These are phyloP conservation scores for Drosophila flavopinicola DNA, from an alignment of 2,888 invertebrate genomes.

Conservation along the genomic window DNA sequence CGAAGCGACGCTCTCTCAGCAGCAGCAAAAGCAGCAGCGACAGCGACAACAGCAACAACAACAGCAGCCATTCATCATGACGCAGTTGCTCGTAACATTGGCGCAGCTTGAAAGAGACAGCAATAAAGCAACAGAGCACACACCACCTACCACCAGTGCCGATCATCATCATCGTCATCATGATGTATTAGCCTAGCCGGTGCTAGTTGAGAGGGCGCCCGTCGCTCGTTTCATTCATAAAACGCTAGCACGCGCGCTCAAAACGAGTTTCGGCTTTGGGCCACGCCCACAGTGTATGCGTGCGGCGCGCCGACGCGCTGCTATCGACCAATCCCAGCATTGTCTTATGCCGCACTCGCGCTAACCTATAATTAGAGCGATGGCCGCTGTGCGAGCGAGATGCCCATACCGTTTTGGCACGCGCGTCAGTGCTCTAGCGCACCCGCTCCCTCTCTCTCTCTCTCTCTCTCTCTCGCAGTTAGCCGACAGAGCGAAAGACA, in stretches of 20 bases:
- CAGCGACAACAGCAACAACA: slow-evolving; percentile 27
- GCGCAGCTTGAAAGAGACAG: slow-evolving; percentile 54
- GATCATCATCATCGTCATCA: slow-evolving; percentile 26
- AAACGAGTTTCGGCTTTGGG: slow-evolving; percentile 58
- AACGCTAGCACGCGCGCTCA: slow-evolving; percentile 43
- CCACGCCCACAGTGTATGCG: slow-evolving; percentile 69
- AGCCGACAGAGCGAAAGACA: slow-evolving; percentile 1
- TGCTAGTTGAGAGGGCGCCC: slow-evolving; percentile 26
- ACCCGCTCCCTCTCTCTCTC: slow-evolving; percentile 42
- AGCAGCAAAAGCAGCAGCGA: slow-evolving; percentile 9
- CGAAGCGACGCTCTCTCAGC: slow-evolving; percentile 10
- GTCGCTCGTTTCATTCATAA: slow-evolving; percentile 64
- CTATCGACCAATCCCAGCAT: slow-evolving; percentile 72
- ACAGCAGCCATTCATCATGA: slow-evolving; percentile 62
- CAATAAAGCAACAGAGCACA: slow-evolving; percentile 34
- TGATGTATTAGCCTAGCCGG: slow-evolving; percentile 43
- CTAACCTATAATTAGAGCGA: slow-evolving; percentile 84
- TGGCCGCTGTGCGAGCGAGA: slow-evolving; percentile 80
- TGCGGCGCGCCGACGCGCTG: slow-evolving; percentile 29
- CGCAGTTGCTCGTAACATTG: slow-evolving; percentile 57
- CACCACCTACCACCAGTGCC: slow-evolving; percentile 47
- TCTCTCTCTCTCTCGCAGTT: slow-evolving; percentile 5
- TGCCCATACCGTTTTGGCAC: slow-evolving; percentile 25
- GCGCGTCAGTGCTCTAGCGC: slow-evolving; percentile 33
- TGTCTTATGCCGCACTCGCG: slow-evolving; percentile 44